Conservation (phyloP, 2,888 invertebrate genomes). For the Phrixothrix hirtus region DNA sequence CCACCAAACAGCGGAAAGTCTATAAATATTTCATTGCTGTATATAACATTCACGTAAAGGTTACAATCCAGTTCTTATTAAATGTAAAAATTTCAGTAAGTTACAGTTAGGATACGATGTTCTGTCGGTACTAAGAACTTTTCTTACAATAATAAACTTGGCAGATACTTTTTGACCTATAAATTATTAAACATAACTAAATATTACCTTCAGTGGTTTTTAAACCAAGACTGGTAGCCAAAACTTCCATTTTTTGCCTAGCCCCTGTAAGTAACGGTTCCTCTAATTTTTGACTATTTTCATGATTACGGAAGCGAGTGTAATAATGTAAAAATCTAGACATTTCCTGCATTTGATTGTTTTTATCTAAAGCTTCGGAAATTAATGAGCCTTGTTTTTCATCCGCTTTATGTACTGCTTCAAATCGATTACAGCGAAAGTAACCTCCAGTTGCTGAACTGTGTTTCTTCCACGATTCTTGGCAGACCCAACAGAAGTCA, state of each 20-base stretch:
- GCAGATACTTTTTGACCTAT: no score
- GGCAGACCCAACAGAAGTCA: constrained; percentile 74
- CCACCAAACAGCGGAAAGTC: no score
- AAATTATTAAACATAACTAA: neutral
- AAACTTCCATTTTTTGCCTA: constrained; percentile 65
- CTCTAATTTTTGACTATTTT: constrained; percentile 66
- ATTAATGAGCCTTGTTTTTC: constrained; percentile 63
- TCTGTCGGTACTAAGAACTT: no score
- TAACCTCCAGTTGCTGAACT: constrained; percentile 72
- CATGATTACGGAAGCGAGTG: constrained; percentile 66
- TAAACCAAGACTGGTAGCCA: constrained; percentile 59
- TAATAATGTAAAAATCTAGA: constrained; percentile 70
- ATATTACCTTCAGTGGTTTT: constrained; percentile 52
- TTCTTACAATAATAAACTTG: no score
- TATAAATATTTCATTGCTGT: no score
- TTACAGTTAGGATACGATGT: no score
- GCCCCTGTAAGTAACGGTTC: constrained; percentile 63
- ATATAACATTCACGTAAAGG: no score
- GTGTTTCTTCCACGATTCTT: constrained; percentile 72
- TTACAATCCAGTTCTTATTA: no score
- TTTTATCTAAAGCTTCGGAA: constrained; percentile 63
- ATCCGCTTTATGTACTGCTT: constrained; percentile 66
- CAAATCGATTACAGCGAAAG: constrained; percentile 65
- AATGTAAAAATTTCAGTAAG: no score
- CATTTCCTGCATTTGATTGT: constrained; percentile 64